phyloP scores from a whole-genome alignment of 2,797 vertebrate species.

The Nyctalus aviator region DNA sequence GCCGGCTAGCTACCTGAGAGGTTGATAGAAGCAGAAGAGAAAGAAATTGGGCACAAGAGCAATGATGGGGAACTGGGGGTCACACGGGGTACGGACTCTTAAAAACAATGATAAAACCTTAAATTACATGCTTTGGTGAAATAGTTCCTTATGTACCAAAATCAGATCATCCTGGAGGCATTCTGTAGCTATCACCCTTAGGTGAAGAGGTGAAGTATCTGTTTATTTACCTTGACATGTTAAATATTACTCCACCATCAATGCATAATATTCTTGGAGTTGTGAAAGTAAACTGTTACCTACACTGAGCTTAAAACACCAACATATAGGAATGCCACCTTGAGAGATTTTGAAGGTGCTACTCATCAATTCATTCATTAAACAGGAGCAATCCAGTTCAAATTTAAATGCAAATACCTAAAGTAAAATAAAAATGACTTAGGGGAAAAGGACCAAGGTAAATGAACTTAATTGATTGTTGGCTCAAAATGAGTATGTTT shows the following conservation, averaged over 20 bases:
- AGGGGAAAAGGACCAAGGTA: not conserved
- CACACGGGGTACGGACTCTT: not conserved
- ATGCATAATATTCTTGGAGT: not conserved
- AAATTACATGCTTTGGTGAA: not conserved
- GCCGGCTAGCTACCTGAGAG: not conserved
- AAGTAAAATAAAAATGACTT: not conserved
- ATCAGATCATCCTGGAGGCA: not conserved
- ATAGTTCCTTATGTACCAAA: not conserved
- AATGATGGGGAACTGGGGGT: not conserved
- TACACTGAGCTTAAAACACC: not conserved
- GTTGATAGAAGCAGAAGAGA: not conserved
- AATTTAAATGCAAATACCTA: not conserved
- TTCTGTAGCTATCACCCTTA: not conserved
- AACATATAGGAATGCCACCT: not conserved
- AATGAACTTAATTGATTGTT: not conserved
- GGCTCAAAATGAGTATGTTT: not conserved
- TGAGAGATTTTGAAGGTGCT: not conserved
- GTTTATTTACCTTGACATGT: not conserved
- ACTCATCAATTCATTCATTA: not conserved
- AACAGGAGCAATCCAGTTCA: not conserved
- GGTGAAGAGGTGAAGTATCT: not conserved
- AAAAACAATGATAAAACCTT: not conserved
- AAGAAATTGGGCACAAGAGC: not conserved
- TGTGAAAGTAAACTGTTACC: constrained; percentile 31
- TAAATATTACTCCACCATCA: constrained; percentile 1